Evolutionary conservation across 2,113 vertebrate species (phyloP), one percentile per base, ranked within the genome.

Genomic region (Crotalus horridus): DNA sequence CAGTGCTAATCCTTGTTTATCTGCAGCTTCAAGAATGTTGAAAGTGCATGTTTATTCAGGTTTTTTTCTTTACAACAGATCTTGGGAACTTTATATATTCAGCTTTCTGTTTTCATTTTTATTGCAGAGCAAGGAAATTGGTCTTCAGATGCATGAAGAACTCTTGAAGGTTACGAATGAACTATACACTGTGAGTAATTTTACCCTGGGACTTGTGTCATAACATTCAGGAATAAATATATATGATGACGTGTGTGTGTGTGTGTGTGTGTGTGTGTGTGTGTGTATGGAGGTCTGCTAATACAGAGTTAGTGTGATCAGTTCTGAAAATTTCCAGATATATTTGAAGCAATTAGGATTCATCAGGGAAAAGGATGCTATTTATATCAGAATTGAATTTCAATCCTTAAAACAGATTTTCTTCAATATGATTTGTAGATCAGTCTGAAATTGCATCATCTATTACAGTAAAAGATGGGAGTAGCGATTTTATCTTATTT

Each of bases 91-190:
- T 85, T n/a, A 81, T 4, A 61, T 46, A 33, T 39, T 91, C 39
- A 58, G 6, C 24, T 69, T 51, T 85, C 61, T 33, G 56, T 85
- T 93, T 29, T 81, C 93, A 59, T 92, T 94, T 88, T 88, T 92
- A 0, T 98, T 97, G n/a, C 98, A 99, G 99, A 99, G 99, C 96
- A 99, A 99, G 96, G 99, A 99, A 94, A 99, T 99, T 24, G 99
- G 99, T 17, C 97, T 99, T 12, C 99, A 99, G 97, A 99, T 99
- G 99, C 99, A 99, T 0, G 99, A 99, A 87, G 99, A 99, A 89
- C 97, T 99, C 1, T 97, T 99, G 96, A 99, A 99, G 87, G 99
- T 99, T 96, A 99, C 99, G 94, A 99, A 99, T 0, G 99, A 99
- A 96, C 98, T 99, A n/a, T 99, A 99, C 97, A 99, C 99, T 10